Evolutionary conservation across 2,888 invertebrate species (phyloP), one percentile per base, ranked within the genome.

Genomic region (Lypha dubia): DNA sequence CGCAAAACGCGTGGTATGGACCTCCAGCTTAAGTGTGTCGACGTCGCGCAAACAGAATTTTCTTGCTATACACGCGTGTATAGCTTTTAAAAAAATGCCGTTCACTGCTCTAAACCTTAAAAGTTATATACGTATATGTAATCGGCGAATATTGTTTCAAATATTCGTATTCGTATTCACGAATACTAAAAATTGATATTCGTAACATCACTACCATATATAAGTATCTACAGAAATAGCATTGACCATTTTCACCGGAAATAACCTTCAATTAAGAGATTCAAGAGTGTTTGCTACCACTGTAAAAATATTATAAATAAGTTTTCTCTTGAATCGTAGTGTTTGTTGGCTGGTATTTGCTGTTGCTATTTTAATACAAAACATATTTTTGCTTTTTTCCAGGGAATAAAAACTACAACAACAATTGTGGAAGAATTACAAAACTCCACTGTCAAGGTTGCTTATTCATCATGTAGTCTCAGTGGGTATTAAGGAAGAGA

Each of bases 371-470:
- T 76, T 71, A 79, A 60, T 65, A 63, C 38, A 53, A 76, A 24
- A 70, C 70, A 49, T 44, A 60, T 65, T 75, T 75, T 70, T 53
- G 22, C 17, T 73, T 75, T 65, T 70, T 70, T 58, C 24, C 35
- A 46, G 22, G 22, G 44, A 80, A 28, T n/a, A 32, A 63, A 44
- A 67, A 71, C 9, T 22, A 17, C 38, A 46, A 68, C 35, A 68
- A n/a, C 28, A 49, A 53, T 51, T 63, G 28, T 13, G 38, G 63
- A 63, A 38, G 67, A 71, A 76, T 7, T 28, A 70, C 13, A 49
- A 24, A 67, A 79, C 56, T 65, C 63, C 56, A 84, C 80, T 73
- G 73, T 77, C 84, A 84, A 84, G 84, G 84, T 81, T 84, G 84
- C 80, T 76, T 80, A 84, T 73, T 84, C 84, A 81, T 84, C 68